Evolutionary conservation across 2,113 vertebrate genomes (phyloP).

Genomic region (Hydrochoerus hydrochaeris): DNA sequence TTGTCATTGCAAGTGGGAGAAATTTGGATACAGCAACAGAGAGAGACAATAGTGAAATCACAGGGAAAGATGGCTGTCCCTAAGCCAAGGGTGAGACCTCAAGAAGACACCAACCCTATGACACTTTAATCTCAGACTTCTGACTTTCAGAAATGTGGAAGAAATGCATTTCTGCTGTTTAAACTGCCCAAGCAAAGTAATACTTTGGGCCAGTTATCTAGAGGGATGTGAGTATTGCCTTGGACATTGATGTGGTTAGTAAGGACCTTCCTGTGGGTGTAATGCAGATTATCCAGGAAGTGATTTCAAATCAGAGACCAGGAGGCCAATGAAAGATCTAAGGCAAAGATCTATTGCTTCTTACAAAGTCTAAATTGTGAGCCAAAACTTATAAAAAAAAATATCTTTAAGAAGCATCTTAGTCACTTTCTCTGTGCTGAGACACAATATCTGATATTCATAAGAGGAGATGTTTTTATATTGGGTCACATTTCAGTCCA

Average conservation of each 20-base stretch:
- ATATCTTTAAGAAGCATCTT: not conserved
- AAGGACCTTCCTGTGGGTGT: not conserved
- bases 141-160: not conserved
- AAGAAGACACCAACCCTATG: not conserved
- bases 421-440: not conserved
- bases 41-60: not conserved
- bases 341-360: not conserved
- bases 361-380: not conserved
- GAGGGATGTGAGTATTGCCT: not conserved
- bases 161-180: not conserved
- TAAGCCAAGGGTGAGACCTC: not conserved
- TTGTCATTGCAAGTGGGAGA: not conserved
- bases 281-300: not conserved
- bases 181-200: not conserved
- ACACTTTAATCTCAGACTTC: not conserved
- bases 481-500: not conserved
- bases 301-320: not conserved
- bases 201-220: not conserved
- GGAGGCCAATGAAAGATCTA: not conserved
- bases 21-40: not conserved
- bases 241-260: not conserved
- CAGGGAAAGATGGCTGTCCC: not conserved
- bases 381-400: not conserved
- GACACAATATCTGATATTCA: not conserved
- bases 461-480: not conserved